Conservation (phyloP, 2,113 vertebrate genomes). For the Sander lucioperca region DNA sequence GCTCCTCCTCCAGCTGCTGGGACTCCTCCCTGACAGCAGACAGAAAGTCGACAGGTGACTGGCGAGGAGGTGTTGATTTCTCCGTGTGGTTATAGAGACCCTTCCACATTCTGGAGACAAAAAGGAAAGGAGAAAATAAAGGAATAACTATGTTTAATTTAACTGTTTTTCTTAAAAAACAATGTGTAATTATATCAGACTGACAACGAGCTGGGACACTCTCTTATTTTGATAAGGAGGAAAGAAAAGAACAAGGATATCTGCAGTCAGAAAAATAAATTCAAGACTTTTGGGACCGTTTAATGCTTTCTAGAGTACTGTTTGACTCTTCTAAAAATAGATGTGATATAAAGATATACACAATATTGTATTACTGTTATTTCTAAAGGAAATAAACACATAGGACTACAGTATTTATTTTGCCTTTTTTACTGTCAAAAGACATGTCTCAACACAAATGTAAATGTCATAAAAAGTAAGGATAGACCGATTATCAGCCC, state of each 20-base stretch:
- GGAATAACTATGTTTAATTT: no score
- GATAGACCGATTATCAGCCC: no score
- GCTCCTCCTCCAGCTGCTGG: constrained; percentile 84
- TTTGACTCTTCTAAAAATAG: neutral
- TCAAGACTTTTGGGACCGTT: neutral
- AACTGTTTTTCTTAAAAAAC: no score
- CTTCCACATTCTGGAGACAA: constrained; percentile 90
- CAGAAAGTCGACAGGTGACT: constrained; percentile 90
- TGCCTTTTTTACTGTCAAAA: neutral
- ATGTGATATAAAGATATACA: neutral
- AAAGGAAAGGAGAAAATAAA: no score
- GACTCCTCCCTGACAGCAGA: constrained; percentile 82
- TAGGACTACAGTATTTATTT: neutral
- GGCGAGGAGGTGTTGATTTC: constrained; percentile 87
- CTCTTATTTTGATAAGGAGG: no score
- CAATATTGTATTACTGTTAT: neutral
- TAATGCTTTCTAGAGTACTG: neutral
- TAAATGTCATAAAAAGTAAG: neutral
- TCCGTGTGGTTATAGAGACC: constrained; percentile 94
- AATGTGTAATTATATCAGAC: neutral
- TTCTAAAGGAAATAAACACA: neutral
- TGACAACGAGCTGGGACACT: neutral
- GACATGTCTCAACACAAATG: neutral
- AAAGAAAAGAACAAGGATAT: neutral
- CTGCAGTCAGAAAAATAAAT: neutral